Evolutionary conservation across 2,113 vertebrate genomes (phyloP), one percentile per base, ranked within the genome.

Genomic region (Lepus timidus): DNA sequence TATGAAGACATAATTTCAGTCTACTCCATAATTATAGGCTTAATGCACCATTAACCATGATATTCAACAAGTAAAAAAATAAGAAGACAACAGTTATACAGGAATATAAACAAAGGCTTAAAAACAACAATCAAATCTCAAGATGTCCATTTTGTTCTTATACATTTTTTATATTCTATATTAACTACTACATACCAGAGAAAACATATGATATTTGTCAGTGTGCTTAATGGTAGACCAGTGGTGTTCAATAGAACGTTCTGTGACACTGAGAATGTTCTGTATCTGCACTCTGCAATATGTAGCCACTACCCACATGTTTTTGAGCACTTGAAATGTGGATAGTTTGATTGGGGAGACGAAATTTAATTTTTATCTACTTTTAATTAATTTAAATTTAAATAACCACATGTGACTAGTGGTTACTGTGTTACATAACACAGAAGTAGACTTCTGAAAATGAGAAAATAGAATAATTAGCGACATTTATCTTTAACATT

Each of bases 321-420:
- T 88, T 80, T 8, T 84, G 85, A 95, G 10, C 64, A 71, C 16
- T 61, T 70, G 27, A 85, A 82, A 58, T 83, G 51, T 86, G 52
- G 5, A 23, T 90, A 65, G 62, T 75, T 85, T 84, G 67, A 91
- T 44, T 76, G 31, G 65, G 61, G 14, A 70, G 95, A 68, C 62
- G 4, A 20, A 83, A 86, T 96, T 93, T 84, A 27, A 65, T 83
- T 89, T 94, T 79, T 75, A 55, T 71, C 13, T 86, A 82, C 67
- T 86, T 91, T 97, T 83, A 73, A 82, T 97, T 83, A 73, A 78
- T 89, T 92, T 86, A 84, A 90, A 78, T 89, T 74, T 91, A 51
- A 86, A 67, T 64, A 70, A 36, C 25, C 31, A 74, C 36, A 91
- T 86, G n/a, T 94, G 17, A 22, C 51, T 94, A 62, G 16, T 52